Evolutionary conservation across 1,140 invertebrate species (phyloP), one percentile per base, ranked within the genome.

Genomic region (Amphibalanus amphitrite): DNA sequence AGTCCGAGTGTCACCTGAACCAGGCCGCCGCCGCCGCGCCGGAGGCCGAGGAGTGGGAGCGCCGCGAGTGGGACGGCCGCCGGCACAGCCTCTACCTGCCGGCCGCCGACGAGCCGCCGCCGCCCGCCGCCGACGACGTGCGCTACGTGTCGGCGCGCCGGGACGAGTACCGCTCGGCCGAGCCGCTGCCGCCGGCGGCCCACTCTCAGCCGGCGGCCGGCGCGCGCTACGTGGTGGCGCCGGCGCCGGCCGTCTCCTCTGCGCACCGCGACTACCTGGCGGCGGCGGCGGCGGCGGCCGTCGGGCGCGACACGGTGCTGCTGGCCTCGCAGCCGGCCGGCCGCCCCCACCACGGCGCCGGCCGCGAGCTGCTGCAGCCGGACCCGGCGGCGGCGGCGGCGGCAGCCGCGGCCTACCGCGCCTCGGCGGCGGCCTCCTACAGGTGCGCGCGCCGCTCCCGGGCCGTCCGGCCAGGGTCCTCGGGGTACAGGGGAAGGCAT

Each of bases 141-240:
- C 64, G 6, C 6, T 17, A 17, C 38, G 6, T 8, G 6, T 38
- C 17, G 6, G 38, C 38, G 38, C 38, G 17, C 38, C 38, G 38
- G 6, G 38, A 38, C 38, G 38, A 38, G 6, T 38, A 38, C 38
- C 38, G 38, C 38, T 6, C 38, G 64, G 64, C 64, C 64, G 64
- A 65, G 23, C 4, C n/a, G 64, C 26, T 65, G 23, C 64, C 64
- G 23, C 23, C 64, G 64, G 64, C 64, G 64, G 64, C 64, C 4
- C 64, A 65, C 64, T 23, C 64, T 23, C 64, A 65, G 64, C 26
- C 64, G 64, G 20, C 26, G 64, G 47, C 13, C 25, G n/a, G n/a
- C n/a, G 20, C 64, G 64, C 64, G 64, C 64, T 65, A 65, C 64
- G 64, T 65, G 64, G 64, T 26, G 23, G 64, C 64, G 64, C 64